Percentiles rank a stretch among this genome's conserved stretches.
phyloP scores from a whole-genome alignment of 2,888 invertebrate genomes.

The Minunthozetes semirufus region DNA sequence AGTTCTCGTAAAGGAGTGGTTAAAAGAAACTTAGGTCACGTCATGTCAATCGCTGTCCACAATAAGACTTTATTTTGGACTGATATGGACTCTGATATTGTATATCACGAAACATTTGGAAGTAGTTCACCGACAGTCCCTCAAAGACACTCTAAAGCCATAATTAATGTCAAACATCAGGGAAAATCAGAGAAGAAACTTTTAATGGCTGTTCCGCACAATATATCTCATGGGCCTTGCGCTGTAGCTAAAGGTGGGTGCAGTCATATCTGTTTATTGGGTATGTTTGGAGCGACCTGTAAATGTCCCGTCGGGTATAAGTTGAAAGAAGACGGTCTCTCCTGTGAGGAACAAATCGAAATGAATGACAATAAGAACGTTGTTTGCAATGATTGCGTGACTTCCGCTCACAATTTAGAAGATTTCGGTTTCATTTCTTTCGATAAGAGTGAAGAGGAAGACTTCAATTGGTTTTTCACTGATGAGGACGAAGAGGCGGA shows the following conservation, averaged over 20 bases:
- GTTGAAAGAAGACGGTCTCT: slow-evolving; percentile 6
- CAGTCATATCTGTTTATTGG: slow-evolving; percentile 59
- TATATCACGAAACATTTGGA: slow-evolving; percentile 10
- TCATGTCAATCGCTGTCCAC: slow-evolving; percentile 39
- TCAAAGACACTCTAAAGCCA: neutral
- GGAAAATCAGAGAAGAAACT: slow-evolving; percentile 33
- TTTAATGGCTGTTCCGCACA: slow-evolving; percentile 42
- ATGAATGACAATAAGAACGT: slow-evolving; percentile 1
- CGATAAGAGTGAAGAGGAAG: neutral
- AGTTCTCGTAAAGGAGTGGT: neutral
- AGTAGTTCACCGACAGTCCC: neutral
- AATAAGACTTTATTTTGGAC: slow-evolving; percentile 42
- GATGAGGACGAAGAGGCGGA: slow-evolving; percentile 10
- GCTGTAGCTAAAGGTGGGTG: slow-evolving; percentile 59
- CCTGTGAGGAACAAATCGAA: slow-evolving; percentile 32
- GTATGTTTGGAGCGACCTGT: slow-evolving; percentile 19
- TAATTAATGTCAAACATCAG: slow-evolving; percentile 26
- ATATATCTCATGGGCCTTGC: slow-evolving; percentile 50
- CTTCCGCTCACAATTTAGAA: neutral
- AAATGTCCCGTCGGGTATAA: slow-evolving; percentile 23
- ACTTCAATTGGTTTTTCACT: neutral
- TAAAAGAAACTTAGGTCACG: slow-evolving; percentile 30
- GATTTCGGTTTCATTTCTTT: slow-evolving; percentile 1
- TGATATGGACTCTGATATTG: slow-evolving; percentile 30
- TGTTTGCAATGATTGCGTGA: neutral